Evolutionary conservation across 2,113 vertebrate species (phyloP), one percentile per base, ranked within the genome.

Genomic region (Casuarius casuarius): DNA sequence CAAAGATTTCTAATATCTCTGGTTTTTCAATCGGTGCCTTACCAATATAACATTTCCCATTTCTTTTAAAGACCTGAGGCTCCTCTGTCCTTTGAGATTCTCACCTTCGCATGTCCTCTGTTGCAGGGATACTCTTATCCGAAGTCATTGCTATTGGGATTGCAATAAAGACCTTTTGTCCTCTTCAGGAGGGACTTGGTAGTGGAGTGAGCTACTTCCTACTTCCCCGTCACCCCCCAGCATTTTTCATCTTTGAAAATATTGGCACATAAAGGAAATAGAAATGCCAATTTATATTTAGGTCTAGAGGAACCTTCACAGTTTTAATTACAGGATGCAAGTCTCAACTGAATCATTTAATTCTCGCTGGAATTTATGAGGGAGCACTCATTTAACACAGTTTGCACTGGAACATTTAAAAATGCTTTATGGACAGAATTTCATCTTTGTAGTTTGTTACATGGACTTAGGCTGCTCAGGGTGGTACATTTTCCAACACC

Each of bases 311-410:
- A 97, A 95, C 81, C 91, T 89, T 67, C 92, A 56, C 22, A 84
- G 79, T 95, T 97, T 97, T 97, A 97, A 97, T 98, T 95, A 94
- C 21, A 89, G 61, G 52, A 95, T 90, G 72, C 72, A 86, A 87
- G 58, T 23, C 76, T 93, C 77, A 75, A 40, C 42, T 2, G 51
- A 94, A 91, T 90, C 92, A 87, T 95, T 97, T 86, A 88, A 95
- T 96, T 94, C 89, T 86, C 87, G 54, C 75, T 56, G 85, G 88
- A 52, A 94, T 97, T 97, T 96, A 95, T 8, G 66, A 95, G 48
- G 81, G 89, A 22, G 28, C 23, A 20, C 76, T 96, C 61, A 51
- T 79, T 66, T 94, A 95, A 90, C 46, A 12, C 82, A 90, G 40
- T 94, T 82, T 46, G n/a, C 59, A 59, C 84, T 65, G 23, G 35